These are phyloP conservation scores for Icerya purchasi DNA, from an alignment of 2,888 invertebrate species.

Conservation along the genomic window DNA sequence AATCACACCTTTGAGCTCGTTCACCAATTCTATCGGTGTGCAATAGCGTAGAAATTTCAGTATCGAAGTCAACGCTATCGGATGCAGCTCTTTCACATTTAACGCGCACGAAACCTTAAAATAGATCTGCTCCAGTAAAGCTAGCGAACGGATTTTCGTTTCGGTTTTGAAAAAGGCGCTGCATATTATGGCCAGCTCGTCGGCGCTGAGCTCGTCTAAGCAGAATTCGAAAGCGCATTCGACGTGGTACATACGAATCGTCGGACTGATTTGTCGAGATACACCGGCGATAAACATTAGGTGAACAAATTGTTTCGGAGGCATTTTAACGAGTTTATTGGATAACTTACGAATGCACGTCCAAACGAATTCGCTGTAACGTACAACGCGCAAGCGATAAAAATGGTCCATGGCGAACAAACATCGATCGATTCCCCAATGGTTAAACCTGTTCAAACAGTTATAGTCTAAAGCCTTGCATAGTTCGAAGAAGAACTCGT, in stretches of 20 bases:
- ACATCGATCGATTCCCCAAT: conserved; percentile 8
- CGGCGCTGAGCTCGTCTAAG: conserved; percentile 11
- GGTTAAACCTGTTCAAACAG: background rate
- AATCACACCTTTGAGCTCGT: background rate
- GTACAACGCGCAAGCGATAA: conserved; percentile 8
- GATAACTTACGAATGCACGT: conserved; percentile 8
- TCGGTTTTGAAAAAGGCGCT: conserved; percentile 16
- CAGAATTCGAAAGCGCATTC: conserved; percentile 10
- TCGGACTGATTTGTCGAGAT: conserved; percentile 11
- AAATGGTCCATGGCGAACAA: conserved; percentile 14
- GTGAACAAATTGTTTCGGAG: conserved; percentile 23
- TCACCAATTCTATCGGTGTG: background rate
- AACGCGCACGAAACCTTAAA: conserved; percentile 3
- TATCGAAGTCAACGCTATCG: conserved; percentile 12
- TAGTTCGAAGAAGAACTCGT: background rate
- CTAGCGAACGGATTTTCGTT: conserved; percentile 8
- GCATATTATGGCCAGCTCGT: conserved; percentile 13
- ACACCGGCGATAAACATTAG: conserved; percentile 14
- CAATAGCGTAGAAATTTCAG: conserved; percentile 6
- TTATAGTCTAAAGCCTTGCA: conserved; percentile 10
- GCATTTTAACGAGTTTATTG: conserved; percentile 17
- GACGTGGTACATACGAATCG: conserved; percentile 10
- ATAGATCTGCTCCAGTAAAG: conserved; percentile 8
- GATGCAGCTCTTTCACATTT: background rate
- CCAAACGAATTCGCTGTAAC: conserved; percentile 12